Conservation (phyloP, 2,888 invertebrate genomes). For the Lissonota sp. region DNA sequence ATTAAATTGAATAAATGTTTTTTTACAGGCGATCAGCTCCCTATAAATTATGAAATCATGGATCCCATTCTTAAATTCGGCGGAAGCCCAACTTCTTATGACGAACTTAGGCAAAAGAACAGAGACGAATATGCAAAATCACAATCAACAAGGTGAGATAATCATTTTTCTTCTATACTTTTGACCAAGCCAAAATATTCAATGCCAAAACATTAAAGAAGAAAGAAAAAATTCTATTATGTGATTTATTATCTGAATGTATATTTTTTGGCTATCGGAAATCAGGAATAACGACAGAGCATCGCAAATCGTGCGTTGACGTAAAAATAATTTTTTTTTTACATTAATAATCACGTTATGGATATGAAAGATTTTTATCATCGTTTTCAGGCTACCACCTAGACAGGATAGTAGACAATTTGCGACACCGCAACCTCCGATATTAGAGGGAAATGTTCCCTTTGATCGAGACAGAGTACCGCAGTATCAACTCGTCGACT, state of each 20-base stretch:
- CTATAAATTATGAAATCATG: constrained; percentile 15
- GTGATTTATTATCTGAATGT: neutral
- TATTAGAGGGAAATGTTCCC: constrained; percentile 4
- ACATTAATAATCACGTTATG: too few species aligned
- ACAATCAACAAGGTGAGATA: constrained; percentile 22
- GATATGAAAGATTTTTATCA: neutral
- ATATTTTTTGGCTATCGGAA: neutral
- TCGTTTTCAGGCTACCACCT: neutral
- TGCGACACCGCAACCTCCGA: neutral
- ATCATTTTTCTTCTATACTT: neutral
- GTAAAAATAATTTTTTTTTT: too few species aligned
- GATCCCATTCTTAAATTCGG: constrained; percentile 33
- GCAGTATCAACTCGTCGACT: constrained; percentile 47
- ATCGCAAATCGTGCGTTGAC: too few species aligned
- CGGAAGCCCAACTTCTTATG: constrained; percentile 29
- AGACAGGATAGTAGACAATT: neutral
- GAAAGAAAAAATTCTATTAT: neutral
- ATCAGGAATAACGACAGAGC: too few species aligned
- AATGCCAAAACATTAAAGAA: neutral
- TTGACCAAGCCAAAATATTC: neutral
- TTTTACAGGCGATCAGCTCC: constrained; percentile 33
- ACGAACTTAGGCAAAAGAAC: constrained; percentile 47
- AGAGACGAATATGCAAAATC: constrained; percentile 47
- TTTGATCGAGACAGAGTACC: constrained; percentile 52
- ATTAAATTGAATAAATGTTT: neutral